A percentile compares a stretch with the other conserved stretches of the same genome.
phyloP scores from a whole-genome alignment of 2,797 vertebrate species.

The Gambelia wislizenii region DNA sequence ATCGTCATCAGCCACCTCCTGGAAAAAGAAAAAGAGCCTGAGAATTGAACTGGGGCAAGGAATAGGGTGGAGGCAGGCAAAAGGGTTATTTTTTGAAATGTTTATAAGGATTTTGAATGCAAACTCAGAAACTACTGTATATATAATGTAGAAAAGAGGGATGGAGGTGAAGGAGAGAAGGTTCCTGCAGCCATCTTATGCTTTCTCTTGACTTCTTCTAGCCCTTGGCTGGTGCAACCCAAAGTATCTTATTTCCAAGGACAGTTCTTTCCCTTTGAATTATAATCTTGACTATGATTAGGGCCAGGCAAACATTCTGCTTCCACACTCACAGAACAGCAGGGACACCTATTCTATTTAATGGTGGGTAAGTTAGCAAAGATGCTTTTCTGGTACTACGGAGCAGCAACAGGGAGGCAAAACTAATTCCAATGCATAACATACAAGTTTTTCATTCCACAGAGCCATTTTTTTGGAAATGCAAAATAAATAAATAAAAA shows the following conservation, averaged over 20 bases:
- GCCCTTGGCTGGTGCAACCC: constrained; percentile 47
- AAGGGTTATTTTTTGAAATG: constrained; percentile 42
- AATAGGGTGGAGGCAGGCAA: neutral
- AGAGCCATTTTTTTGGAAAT: neutral
- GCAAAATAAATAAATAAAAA: neutral
- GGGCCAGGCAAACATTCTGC: neutral
- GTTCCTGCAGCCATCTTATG: constrained; percentile 47
- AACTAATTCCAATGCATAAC: constrained; percentile 12
- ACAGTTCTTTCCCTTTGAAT: constrained; percentile 36
- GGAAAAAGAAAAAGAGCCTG: constrained; percentile 40
- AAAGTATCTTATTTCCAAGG: constrained; percentile 56
- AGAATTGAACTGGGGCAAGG: constrained; percentile 19
- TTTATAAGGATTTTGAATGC: constrained; percentile 37
- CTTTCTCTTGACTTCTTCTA: constrained; percentile 54
- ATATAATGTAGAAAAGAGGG: constrained; percentile 25
- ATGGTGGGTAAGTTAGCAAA: constrained; percentile 17
- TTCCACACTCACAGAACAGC: constrained; percentile 21
- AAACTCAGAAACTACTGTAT: constrained; percentile 54
- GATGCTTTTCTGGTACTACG: neutral
- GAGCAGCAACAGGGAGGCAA: neutral
- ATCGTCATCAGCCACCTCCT: constrained; percentile 45
- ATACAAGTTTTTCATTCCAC: constrained; percentile 4
- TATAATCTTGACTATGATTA: neutral
- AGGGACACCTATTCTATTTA: neutral
- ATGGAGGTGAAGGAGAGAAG: constrained; percentile 39